Conservation (phyloP, 2,888 invertebrate genomes). For the Idaea biselata region DNA sequence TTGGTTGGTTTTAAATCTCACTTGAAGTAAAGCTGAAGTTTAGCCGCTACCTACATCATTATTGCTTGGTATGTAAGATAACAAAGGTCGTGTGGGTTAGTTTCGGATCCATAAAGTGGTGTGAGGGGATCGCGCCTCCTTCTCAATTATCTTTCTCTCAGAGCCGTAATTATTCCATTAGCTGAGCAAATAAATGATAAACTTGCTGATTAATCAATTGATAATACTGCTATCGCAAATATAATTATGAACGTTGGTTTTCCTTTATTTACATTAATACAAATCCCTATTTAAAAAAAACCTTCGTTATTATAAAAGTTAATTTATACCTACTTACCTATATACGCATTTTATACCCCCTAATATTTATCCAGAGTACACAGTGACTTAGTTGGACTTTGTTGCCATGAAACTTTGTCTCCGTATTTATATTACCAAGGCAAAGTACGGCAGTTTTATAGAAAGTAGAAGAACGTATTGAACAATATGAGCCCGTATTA, state of each 20-base stretch:
- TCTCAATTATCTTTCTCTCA: slow-evolving; percentile 54
- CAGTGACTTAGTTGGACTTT: background rate
- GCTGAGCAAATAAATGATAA: slow-evolving; percentile 69
- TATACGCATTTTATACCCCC: too few relatives aligned
- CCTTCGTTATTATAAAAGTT: too few relatives aligned
- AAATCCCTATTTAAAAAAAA: background rate
- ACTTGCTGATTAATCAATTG: slow-evolving; percentile 51
- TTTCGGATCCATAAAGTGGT: slow-evolving; percentile 39
- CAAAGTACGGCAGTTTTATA: background rate
- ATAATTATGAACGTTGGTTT: slow-evolving; percentile 14
- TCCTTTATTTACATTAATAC: slow-evolving; percentile 6
- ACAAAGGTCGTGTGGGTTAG: slow-evolving; percentile 32
- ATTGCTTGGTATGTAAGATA: slow-evolving; percentile 5
- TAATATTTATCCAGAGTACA: background rate
- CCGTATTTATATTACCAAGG: slow-evolving; percentile 9
- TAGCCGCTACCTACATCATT: background rate
- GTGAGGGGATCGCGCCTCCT: slow-evolving; percentile 32
- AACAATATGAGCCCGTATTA: slow-evolving; percentile 23
- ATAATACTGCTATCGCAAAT: slow-evolving; percentile 17
- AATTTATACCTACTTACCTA: too few relatives aligned
- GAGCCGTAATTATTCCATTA: slow-evolving; percentile 70
- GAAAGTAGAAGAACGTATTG: slow-evolving; percentile 8
- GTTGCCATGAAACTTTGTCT: background rate
- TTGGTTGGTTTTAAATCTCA: background rate
- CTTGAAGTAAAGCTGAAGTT: background rate